Evolutionary conservation across 92 coral and sea anemone genomes (phyloP), one percentile per base, ranked within the genome.

Genomic region (Nematostella vectensis): DNA sequence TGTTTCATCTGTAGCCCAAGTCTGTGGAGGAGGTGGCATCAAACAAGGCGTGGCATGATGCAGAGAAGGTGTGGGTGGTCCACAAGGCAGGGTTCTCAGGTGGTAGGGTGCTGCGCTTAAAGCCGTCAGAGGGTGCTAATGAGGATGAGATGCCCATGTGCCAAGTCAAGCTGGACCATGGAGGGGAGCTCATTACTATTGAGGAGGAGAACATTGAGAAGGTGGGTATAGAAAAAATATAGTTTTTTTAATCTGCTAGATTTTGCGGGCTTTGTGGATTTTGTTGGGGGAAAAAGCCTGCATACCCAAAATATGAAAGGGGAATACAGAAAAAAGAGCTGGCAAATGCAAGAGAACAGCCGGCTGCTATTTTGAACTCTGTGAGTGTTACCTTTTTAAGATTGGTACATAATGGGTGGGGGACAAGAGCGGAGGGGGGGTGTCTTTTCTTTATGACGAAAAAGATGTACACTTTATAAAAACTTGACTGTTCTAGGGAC

Each of bases 31-130:
- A 89, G 43, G 75, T 87, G 47, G 83, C 93, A 4, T 89, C 97
- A 8, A 86, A 89, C 62, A 89, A 85, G 56, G 97, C 80, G 3
- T 89, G 97, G 97, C 83, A 87, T 18, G 97, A 89, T 65, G 97
- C 97, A 0, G 97, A 89, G 76, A 85, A 77, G 39, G 95, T 89
- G 15, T 89, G 97, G 97, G 97, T 89, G 24, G 95, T 89, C 15
- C 97, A 89, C 58, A 89, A 81, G 63, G 97, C 95, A 9, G 97
- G 97, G 15, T 89, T 85, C 50, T 85, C 97, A 21, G 97, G 97
- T 3, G 97, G 97, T 11, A 65, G 88, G 66, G 94, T 89, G 43
- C 89, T 80, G 57, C 80, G 85, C 47, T 67, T 73, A 8, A 80
- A 82, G 18, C 38, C 67, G 17, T 59, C 50, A 0, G 64, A 21